Percentiles rank a stretch among this genome's conserved stretches.
Evolutionary conservation across 2,888 invertebrate species (phyloP).

Genomic region (Bombylius major): DNA sequence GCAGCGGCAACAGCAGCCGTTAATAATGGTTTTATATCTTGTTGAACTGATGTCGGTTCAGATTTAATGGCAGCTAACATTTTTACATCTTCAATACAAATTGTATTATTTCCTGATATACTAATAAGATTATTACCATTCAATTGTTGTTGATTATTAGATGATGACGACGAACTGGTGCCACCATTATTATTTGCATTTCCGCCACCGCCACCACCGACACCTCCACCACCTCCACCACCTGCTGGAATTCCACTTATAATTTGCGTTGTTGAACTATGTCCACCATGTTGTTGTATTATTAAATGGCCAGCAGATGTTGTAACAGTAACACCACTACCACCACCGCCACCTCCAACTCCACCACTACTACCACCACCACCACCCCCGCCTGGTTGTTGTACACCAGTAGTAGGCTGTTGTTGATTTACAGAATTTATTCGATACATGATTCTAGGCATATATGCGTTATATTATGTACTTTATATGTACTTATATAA

Average conservation of each 20-base stretch:
- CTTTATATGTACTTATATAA: too few species aligned
- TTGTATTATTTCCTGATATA: slow-evolving; percentile 10
- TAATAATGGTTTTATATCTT: slow-evolving; percentile 22
- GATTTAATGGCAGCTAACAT: slow-evolving; percentile 33
- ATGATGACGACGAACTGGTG: neutral
- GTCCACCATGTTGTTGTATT: slow-evolving; percentile 15
- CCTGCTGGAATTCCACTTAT: slow-evolving; percentile 14
- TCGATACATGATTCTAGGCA: slow-evolving; percentile 32
- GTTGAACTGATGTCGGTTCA: slow-evolving; percentile 28
- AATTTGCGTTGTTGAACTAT: slow-evolving; percentile 10
- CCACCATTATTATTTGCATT: slow-evolving; percentile 1
- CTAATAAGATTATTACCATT: slow-evolving; percentile 6
- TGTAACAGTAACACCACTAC: slow-evolving; percentile 17
- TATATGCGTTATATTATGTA: neutral
- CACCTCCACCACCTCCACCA: neutral
- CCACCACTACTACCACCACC: slow-evolving; percentile 18
- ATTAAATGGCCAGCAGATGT: slow-evolving; percentile 14
- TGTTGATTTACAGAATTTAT: slow-evolving; percentile 29
- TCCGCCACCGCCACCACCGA: neutral
- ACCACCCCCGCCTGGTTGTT: slow-evolving; percentile 18
- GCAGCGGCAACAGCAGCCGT: slow-evolving; percentile 12
- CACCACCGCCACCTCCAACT: slow-evolving; percentile 18
- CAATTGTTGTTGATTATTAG: neutral
- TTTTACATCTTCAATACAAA: slow-evolving; percentile 27
- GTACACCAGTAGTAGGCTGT: slow-evolving; percentile 20